Conservation (phyloP, 2,888 invertebrate species). For the Hemaris fuciformis region DNA sequence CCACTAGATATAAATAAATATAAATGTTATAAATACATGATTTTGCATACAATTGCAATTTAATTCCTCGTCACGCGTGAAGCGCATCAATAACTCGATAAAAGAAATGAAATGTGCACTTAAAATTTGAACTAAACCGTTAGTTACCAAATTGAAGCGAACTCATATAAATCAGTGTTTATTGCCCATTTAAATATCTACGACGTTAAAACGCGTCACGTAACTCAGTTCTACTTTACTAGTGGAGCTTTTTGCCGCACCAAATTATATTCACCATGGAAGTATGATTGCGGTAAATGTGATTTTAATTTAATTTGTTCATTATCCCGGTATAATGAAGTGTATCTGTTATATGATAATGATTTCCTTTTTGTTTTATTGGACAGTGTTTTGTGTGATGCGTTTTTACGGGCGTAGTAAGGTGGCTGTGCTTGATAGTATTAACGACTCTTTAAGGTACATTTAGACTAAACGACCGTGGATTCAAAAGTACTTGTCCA, state of each 20-base stretch:
- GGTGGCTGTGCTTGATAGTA: no score
- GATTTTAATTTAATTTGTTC: neutral
- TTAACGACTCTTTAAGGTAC: no score
- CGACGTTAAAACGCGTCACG: slow-evolving; percentile 51
- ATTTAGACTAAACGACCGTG: no score
- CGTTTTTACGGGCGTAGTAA: no score
- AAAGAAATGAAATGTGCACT: slow-evolving; percentile 32
- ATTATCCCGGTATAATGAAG: no score
- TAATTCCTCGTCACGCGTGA: slow-evolving; percentile 38
- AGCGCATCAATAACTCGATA: slow-evolving; percentile 44
- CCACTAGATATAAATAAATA: neutral
- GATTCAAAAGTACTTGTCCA: no score
- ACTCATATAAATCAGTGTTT: slow-evolving; percentile 59
- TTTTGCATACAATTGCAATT: slow-evolving; percentile 3
- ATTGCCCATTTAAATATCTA: slow-evolving; percentile 64
- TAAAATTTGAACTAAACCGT: slow-evolving; percentile 42
- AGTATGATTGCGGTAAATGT: slow-evolving; percentile 20
- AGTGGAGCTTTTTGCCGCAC: slow-evolving; percentile 33
- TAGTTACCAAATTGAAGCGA: slow-evolving; percentile 47
- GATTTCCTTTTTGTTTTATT: no score
- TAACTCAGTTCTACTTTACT: slow-evolving; percentile 48
- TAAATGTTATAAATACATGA: neutral
- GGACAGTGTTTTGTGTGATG: no score
- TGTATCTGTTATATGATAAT: no score
- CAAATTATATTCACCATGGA: slow-evolving; percentile 30